These are phyloP conservation scores for Enteromius thamalakanensis DNA, from an alignment of 2,797 vertebrate species.

Conservation along the genomic window DNA sequence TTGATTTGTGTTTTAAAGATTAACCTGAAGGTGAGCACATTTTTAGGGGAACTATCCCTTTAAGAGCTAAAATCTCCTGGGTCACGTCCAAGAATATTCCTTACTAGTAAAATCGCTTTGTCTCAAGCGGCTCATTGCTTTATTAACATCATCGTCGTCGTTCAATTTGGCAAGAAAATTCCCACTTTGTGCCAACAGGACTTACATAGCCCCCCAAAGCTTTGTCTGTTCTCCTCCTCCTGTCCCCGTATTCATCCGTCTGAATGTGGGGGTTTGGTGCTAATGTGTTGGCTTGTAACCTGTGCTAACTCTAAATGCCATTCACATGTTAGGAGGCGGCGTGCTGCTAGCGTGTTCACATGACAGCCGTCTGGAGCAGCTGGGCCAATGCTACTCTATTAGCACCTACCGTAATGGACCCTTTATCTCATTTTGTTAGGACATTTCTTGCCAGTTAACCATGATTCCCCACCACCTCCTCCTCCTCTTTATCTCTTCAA, in stretches of 20 bases:
- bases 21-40: background rate
- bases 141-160: background rate
- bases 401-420: constrained; percentile 71
- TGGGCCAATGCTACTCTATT: constrained; percentile 70
- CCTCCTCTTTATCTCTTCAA: constrained; percentile 32
- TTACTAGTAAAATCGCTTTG: background rate
- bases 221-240: background rate
- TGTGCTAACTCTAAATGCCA: constrained; percentile 54
- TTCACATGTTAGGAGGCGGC: constrained; percentile 55
- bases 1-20: background rate
- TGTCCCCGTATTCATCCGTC: background rate
- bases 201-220: background rate
- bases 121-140: background rate
- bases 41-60: background rate
- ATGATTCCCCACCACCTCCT: constrained; percentile 10
- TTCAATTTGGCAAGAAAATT: background rate
- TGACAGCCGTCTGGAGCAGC: constrained; percentile 68
- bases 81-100: background rate
- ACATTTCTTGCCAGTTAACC: constrained; percentile 39
- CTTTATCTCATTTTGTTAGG: constrained; percentile 58
- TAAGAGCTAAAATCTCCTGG: background rate
- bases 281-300: constrained; percentile 59
- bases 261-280: constrained; percentile 41
- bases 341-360: constrained; percentile 51
- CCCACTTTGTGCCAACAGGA: background rate